A percentile compares a stretch with the other conserved stretches of the same genome.
phyloP scores from a whole-genome alignment of 2,113 vertebrate genomes.

The Cygnus atratus region DNA sequence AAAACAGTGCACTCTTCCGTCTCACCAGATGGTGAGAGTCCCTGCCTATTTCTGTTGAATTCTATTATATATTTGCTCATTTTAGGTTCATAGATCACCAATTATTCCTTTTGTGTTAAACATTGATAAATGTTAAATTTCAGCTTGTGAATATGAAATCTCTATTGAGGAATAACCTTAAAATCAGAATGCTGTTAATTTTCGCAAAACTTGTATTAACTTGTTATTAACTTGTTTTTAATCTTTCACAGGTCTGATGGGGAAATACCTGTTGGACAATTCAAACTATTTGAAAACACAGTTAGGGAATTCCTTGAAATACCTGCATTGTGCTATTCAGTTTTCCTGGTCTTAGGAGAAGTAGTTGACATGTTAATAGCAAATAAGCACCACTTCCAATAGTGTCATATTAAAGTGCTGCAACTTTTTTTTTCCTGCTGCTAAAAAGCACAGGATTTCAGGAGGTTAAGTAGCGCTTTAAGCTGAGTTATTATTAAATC shows the following conservation, averaged over 20 bases:
- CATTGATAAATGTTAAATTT: neutral
- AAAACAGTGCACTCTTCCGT: accelerated
- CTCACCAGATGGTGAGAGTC: neutral
- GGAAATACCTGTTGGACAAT: accelerated
- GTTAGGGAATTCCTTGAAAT: neutral
- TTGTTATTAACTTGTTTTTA: neutral
- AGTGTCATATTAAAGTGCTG: neutral
- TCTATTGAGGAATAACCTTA: neutral
- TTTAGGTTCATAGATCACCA: neutral
- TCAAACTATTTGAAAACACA: neutral
- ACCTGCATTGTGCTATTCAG: neutral
- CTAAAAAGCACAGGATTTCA: neutral
- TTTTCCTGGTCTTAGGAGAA: neutral
- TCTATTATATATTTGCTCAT: neutral
- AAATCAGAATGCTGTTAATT: neutral
- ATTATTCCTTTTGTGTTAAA: neutral
- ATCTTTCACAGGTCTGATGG: neutral
- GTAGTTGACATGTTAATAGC: neutral
- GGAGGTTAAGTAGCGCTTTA: neutral
- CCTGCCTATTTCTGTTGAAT: neutral
- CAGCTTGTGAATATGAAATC: neutral
- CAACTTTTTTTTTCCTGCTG: neutral
- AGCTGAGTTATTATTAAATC: slow-evolving; percentile 12
- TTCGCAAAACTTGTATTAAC: neutral
- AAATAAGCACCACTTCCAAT: neutral